Evolutionary conservation across 2,797 vertebrate genomes (phyloP).

Genomic region (Clarias pachynema): DNA sequence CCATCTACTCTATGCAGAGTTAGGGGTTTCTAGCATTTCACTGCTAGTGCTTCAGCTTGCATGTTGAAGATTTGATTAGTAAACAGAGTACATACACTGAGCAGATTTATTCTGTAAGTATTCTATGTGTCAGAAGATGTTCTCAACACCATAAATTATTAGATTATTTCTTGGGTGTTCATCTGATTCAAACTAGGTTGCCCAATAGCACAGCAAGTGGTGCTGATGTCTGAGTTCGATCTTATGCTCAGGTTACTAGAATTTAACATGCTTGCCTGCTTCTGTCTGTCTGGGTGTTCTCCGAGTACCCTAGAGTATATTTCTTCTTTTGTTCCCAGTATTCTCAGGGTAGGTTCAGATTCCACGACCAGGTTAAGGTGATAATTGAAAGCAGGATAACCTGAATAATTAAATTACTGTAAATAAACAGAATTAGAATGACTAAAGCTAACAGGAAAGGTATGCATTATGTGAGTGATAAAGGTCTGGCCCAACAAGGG

Average conservation of each 20-base stretch:
- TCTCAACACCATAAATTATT: not conserved
- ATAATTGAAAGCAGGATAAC: not conserved
- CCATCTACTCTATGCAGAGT: conserved; percentile 31
- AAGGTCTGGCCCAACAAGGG: not conserved
- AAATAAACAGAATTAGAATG: not conserved
- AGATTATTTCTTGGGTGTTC: not conserved
- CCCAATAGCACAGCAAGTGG: not conserved
- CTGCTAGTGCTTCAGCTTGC: not conserved
- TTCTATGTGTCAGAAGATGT: not conserved
- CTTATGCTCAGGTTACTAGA: not conserved
- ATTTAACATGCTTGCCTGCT: not conserved
- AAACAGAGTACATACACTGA: conserved; percentile 2
- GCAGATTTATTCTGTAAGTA: not conserved
- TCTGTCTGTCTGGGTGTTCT: not conserved
- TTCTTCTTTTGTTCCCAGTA: not conserved
- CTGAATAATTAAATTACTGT: not conserved
- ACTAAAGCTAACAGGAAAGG: not conserved
- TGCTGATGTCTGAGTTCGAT: not conserved
- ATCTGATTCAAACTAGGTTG: not conserved
- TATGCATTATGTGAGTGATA: not conserved
- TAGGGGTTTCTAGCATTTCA: conserved; percentile 25
- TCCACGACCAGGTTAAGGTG: not conserved
- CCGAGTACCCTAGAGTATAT: not conserved
- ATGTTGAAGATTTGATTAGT: conserved; percentile 11
- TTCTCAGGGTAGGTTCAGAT: not conserved